phyloP scores from a whole-genome alignment of 2,113 vertebrate genomes.

The Tylochromis polylepis region DNA sequence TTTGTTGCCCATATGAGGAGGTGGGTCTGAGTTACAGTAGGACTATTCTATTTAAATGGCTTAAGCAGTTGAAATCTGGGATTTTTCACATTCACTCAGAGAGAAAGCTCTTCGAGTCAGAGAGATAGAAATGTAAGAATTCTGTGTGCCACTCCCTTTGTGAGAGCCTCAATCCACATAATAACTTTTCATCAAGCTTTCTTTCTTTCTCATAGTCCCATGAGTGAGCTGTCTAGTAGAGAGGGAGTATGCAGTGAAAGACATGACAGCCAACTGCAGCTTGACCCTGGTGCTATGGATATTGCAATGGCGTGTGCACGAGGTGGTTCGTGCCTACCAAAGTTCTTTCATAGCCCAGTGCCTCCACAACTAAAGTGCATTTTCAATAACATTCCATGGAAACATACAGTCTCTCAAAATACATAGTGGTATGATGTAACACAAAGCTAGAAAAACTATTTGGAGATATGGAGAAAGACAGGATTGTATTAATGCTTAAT shows the following conservation, averaged over 20 bases:
- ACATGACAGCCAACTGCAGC: constrained; percentile 76
- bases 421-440: not conserved
- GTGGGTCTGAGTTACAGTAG: constrained; percentile 6
- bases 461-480: not conserved
- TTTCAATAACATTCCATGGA: not conserved
- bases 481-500: not conserved
- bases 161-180: constrained; percentile 24
- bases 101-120: constrained; percentile 76
- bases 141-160: constrained; percentile 27
- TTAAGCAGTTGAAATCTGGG: constrained; percentile 53
- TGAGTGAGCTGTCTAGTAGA: constrained; percentile 69
- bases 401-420: not conserved
- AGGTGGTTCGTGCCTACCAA: not conserved
- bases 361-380: not conserved
- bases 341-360: not conserved
- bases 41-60: constrained; percentile 39
- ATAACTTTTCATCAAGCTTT: constrained; percentile 34
- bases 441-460: not conserved
- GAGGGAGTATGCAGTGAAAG: constrained; percentile 67
- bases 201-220: constrained; percentile 68
- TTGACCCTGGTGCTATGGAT: not conserved
- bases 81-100: constrained; percentile 51
- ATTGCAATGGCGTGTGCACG: not conserved
- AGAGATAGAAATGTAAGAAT: constrained; percentile 66
- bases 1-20: not conserved